Percentiles rank a stretch among this genome's conserved stretches.
phyloP scores from a whole-genome alignment of 2,113 vertebrate genomes.

The Ammodytes marinus region DNA sequence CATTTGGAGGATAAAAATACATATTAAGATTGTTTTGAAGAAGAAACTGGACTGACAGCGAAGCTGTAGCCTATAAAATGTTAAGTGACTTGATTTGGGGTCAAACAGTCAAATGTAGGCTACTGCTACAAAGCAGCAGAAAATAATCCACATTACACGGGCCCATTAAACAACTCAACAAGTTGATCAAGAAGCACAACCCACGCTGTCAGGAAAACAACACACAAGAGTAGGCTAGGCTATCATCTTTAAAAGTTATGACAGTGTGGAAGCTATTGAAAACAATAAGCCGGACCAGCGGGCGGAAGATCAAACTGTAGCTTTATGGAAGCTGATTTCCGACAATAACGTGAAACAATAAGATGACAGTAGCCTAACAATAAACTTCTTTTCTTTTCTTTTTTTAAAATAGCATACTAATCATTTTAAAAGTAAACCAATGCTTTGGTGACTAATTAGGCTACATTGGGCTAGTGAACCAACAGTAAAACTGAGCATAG shows the following conservation, averaged over 20 bases:
- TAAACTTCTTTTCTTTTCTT: too few species aligned
- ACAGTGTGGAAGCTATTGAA: conserved; percentile 47
- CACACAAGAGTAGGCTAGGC: background rate
- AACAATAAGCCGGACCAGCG: conserved; percentile 29
- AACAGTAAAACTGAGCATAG: background rate
- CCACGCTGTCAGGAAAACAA: conserved; percentile 40
- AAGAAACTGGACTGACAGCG: background rate
- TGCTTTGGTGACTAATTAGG: background rate
- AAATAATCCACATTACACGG: conserved; percentile 22
- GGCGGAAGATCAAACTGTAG: conserved; percentile 3
- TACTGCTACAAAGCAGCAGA: conserved; percentile 13
- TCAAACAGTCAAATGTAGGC: conserved; percentile 44
- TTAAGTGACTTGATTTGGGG: conserved; percentile 20
- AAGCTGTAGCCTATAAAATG: background rate
- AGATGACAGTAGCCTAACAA: background rate
- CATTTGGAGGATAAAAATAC: background rate
- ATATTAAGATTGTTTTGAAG: background rate
- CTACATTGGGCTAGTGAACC: conserved; percentile 10
- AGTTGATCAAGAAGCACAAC: conserved; percentile 19
- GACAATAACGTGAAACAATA: background rate
- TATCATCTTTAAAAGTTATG: conserved; percentile 23
- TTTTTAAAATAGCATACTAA: background rate
- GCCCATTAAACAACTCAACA: conserved; percentile 32
- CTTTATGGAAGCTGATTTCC: background rate
- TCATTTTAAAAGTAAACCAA: background rate